A percentile compares a stretch with the other conserved stretches of the same genome.
phyloP scores from a whole-genome alignment of 2,113 vertebrate species.

The Diadophis punctatus region DNA sequence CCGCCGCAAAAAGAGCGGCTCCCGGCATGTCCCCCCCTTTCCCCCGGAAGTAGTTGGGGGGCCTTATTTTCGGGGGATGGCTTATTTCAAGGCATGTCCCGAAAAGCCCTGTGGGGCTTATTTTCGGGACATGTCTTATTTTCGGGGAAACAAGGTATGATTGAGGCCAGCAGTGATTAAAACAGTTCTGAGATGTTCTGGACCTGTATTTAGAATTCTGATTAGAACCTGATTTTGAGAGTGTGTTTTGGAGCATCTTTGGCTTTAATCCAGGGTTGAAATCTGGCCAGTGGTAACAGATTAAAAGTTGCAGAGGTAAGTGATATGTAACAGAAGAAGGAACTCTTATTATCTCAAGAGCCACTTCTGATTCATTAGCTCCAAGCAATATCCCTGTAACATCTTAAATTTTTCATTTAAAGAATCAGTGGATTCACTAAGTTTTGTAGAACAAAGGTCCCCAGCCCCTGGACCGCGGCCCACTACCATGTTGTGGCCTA shows the following conservation, averaged over 20 bases:
- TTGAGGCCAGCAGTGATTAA: neutral
- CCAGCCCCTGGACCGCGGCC: neutral
- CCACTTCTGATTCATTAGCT: neutral
- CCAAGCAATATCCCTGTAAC: neutral
- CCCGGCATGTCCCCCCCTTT: too few species aligned
- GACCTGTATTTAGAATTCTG: neutral
- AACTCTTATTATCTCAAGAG: neutral
- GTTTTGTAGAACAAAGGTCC: neutral
- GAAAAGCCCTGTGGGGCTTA: too few species aligned
- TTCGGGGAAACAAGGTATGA: too few species aligned
- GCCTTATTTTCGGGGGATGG: too few species aligned
- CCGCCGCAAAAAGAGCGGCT: too few species aligned
- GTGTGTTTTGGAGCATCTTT: neutral
- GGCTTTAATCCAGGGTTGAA: neutral
- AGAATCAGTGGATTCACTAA: conserved; percentile 14
- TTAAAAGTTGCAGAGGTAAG: neutral
- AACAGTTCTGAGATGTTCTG: neutral
- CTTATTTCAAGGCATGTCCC: too few species aligned
- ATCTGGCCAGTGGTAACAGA: neutral
- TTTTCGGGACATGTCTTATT: too few species aligned
- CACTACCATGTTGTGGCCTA: neutral
- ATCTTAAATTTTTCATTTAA: conserved; percentile 2
- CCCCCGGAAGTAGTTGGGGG: too few species aligned
- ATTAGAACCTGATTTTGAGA: neutral
- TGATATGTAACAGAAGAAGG: neutral